Evolutionary conservation across 1,140 invertebrate species (phyloP).

Genomic region (Pemphigus obesinymphae): DNA sequence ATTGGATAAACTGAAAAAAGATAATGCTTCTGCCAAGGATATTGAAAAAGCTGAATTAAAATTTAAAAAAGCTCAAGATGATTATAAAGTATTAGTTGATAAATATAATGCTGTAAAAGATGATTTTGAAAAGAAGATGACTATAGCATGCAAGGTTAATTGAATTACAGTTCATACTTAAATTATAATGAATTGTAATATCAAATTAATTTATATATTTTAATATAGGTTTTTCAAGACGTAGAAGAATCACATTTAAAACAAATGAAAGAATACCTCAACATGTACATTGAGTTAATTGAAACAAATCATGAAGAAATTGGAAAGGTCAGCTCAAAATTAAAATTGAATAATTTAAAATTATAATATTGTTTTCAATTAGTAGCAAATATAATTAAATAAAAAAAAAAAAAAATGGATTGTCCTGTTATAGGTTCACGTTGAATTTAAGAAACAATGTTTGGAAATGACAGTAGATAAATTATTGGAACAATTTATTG

Average conservation of each 20-base stretch:
- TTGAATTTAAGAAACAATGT: constrained; percentile 85
- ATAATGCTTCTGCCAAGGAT: constrained; percentile 84
- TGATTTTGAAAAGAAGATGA: constrained; percentile 91
- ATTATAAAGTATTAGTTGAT: constrained; percentile 81
- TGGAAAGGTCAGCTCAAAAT: constrained; percentile 58
- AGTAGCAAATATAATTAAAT: no score
- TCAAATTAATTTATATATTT: neutral
- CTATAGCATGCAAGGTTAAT: constrained; percentile 76
- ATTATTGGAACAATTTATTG: constrained; percentile 81
- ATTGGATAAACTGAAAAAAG: constrained; percentile 81
- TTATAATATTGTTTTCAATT: neutral
- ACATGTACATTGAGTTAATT: constrained; percentile 78
- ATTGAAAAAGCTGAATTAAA: constrained; percentile 89
- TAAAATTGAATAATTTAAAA: neutral
- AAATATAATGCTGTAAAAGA: constrained; percentile 84
- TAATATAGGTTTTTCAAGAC: constrained; percentile 80
- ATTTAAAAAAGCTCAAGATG: constrained; percentile 88
- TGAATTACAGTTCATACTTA: neutral
- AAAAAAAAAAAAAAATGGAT: neutral
- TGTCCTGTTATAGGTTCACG: constrained; percentile 64
- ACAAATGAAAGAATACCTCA: constrained; percentile 94
- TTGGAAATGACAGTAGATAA: constrained; percentile 87
- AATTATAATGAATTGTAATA: neutral
- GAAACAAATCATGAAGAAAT: constrained; percentile 84
- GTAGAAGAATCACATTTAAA: constrained; percentile 85